phyloP scores from a whole-genome alignment of 2,888 invertebrate species.

The Amphipyra tragopoginis region DNA sequence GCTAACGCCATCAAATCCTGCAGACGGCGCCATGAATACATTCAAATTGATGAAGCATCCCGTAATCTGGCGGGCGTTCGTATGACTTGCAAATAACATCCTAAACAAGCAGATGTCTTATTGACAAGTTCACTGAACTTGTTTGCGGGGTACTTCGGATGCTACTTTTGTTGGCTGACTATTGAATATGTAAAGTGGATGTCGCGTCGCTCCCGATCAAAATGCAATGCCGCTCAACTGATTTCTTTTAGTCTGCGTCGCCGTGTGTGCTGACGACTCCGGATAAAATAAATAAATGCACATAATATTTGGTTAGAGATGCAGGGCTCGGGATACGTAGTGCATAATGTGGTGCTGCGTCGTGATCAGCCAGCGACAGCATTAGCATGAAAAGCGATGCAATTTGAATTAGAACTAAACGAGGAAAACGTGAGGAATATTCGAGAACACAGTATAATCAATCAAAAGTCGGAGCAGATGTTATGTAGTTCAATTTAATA shows the following conservation, averaged over 20 bases:
- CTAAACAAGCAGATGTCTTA: slow-evolving; percentile 81
- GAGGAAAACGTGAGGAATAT: slow-evolving; percentile 55
- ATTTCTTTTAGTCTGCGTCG: slow-evolving; percentile 65
- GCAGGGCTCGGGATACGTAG: slow-evolving; percentile 68
- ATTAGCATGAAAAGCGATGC: slow-evolving; percentile 83
- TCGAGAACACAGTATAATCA: slow-evolving; percentile 63
- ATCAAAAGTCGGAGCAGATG: slow-evolving; percentile 63
- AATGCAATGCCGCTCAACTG: slow-evolving; percentile 63
- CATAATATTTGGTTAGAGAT: slow-evolving; percentile 86
- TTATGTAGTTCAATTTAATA: slow-evolving; percentile 55
- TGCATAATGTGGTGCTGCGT: slow-evolving; percentile 70
- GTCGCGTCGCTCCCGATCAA: slow-evolving; percentile 66
- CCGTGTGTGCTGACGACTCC: slow-evolving; percentile 66
- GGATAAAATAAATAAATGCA: slow-evolving; percentile 85
- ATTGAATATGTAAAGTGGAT: slow-evolving; percentile 74
- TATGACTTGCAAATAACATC: slow-evolving; percentile 80
- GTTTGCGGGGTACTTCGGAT: slow-evolving; percentile 61
- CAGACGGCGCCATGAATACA: slow-evolving; percentile 59
- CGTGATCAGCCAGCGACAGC: slow-evolving; percentile 67
- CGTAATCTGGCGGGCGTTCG: slow-evolving; percentile 58
- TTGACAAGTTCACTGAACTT: slow-evolving; percentile 79
- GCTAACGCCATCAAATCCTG: slow-evolving; percentile 33
- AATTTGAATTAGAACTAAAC: slow-evolving; percentile 71
- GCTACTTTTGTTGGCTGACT: slow-evolving; percentile 66
- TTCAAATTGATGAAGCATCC: slow-evolving; percentile 61